Base-by-base conservation (phyloP, 2,888 invertebrate genomes). In the Copidosoma aretas region DNA sequence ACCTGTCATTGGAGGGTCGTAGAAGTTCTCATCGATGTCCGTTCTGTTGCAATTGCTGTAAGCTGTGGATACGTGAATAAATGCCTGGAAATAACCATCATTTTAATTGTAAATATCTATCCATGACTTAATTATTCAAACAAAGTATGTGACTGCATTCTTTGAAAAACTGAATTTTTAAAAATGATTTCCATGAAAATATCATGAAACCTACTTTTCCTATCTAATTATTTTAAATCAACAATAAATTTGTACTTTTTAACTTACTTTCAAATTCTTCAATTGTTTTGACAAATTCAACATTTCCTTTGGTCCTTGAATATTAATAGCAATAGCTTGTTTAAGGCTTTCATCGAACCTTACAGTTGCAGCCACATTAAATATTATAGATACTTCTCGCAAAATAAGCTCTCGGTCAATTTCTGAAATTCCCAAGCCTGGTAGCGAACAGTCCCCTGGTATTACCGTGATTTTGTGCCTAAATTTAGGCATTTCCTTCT, bases 351-450 rank as follows among this genome's bases (percentile, higher is more conserved):
- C 95, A 81, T 95, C 93, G 77, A 96, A 96, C 77, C 91, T 89
- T 8, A 97, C 93, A 0, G 97, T 97, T 0, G 97, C 98, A 0
- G 97, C 97, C 12, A 92, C 92, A 80, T 98, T 95, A 83, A 98
- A 91, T 62, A 89, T 87, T 32, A 90, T 84, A 1, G 79, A 83
- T 24, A 93, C 89, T 81, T 91, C 89, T 5, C 90, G 87, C 0
- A 85, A 85, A 3, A 91, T 83, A 71, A 85, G 86, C 75, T 88
- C 86, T 73, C 90, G 87, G 77, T 91, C 90, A 10, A 84, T 84
- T 0, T 87, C 79, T 0, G 86, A 87, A 39, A 92, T 82, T 0
- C 91, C 91, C 3, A 92, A 83, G 0, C 89, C 90, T 0, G 89
- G 87, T 0, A 88, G 83, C 15, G 88, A 87, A 73, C 90, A 90